Percentiles rank a stretch among this genome's conserved stretches.
These are phyloP conservation scores for Urophycis tenuis DNA, from an alignment of 2,797 vertebrate species.

Conservation along the genomic window DNA sequence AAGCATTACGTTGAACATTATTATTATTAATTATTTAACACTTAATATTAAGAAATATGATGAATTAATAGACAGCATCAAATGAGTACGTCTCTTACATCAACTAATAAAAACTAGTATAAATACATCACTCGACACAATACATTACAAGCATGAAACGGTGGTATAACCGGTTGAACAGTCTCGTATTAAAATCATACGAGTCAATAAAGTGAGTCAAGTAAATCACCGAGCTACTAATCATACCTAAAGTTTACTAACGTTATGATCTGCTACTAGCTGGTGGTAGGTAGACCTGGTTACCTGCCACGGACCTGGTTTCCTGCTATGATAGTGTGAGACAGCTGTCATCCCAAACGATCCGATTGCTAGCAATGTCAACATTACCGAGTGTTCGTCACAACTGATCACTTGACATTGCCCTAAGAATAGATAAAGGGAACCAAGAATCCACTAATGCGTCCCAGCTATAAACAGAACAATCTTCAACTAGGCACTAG, in stretches of 20 bases:
- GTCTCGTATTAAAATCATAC: not conserved
- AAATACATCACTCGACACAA: not conserved
- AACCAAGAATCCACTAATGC: too few species aligned
- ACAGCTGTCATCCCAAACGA: not conserved
- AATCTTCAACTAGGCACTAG: slow-evolving; percentile 37
- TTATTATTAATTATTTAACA: too few species aligned
- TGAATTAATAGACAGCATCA: too few species aligned
- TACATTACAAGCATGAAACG: not conserved
- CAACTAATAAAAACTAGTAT: not conserved
- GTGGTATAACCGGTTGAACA: not conserved
- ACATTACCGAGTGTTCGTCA: not conserved
- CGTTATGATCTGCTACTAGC: not conserved
- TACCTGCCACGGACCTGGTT: too few species aligned
- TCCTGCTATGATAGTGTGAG: not conserved
- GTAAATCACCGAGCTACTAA: too few species aligned
- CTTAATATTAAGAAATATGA: not conserved
- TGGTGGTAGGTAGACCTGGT: too few species aligned
- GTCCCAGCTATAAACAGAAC: too few species aligned
- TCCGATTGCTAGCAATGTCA: not conserved
- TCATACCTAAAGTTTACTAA: not conserved
- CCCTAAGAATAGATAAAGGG: too few species aligned
- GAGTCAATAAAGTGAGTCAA: too few species aligned
- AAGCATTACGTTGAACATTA: too few species aligned
- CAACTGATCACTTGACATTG: too few species aligned
- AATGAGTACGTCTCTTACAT: not conserved